These are phyloP conservation scores for Tetrao urogallus DNA, from an alignment of 2,113 vertebrate genomes.

Conservation along the genomic window DNA sequence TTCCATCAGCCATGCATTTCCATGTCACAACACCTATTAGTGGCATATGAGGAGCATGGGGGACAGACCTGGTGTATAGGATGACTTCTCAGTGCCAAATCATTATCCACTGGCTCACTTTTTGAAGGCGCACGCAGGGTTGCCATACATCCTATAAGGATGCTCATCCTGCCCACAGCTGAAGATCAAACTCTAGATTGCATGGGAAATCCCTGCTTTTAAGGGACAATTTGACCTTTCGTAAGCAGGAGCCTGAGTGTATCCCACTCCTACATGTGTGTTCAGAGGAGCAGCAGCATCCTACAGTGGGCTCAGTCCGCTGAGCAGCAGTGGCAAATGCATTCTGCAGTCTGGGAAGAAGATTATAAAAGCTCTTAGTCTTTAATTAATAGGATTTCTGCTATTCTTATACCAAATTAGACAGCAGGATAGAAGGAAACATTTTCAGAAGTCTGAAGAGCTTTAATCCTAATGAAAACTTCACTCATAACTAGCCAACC, in stretches of 20 bases:
- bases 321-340: background rate
- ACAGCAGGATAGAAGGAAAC: slow-evolving; percentile 18
- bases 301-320: background rate
- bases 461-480: slow-evolving; percentile 43
- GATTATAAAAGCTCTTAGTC: background rate
- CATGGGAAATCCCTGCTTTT: background rate
- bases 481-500: background rate
- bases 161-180: background rate
- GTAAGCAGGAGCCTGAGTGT: background rate
- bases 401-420: slow-evolving; percentile 34
- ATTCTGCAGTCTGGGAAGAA: background rate
- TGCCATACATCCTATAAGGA: background rate
- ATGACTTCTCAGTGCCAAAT: background rate
- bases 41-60: background rate
- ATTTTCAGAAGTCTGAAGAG: slow-evolving; percentile 33
- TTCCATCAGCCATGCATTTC: background rate
- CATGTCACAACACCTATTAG: background rate
- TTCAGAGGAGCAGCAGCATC: background rate
- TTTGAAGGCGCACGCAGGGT: background rate
- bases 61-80: background rate
- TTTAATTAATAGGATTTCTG: slow-evolving; percentile 37
- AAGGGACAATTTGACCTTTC: background rate
- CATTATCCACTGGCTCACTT: background rate
- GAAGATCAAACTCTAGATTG: background rate
- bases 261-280: accelerated